Percentiles rank a stretch among this genome's conserved stretches.
Evolutionary conservation across 2,113 vertebrate species (phyloP).

Genomic region (Dasyprocta punctata): DNA sequence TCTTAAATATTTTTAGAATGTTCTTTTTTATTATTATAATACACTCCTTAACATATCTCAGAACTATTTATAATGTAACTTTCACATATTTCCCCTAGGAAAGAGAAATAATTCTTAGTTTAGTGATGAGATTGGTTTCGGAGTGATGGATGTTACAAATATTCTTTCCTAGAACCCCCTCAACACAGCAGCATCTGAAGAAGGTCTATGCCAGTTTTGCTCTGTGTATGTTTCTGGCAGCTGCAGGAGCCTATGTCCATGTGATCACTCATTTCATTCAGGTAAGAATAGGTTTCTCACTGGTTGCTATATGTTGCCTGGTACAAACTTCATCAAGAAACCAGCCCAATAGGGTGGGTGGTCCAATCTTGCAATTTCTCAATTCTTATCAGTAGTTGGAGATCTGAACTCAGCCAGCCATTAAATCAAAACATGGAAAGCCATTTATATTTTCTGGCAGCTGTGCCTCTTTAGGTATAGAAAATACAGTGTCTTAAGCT

Average conservation of each 20-base stretch:
- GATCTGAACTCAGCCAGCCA: not conserved
- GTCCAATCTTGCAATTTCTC: not conserved
- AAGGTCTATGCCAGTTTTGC: constrained; percentile 96
- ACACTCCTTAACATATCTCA: not conserved
- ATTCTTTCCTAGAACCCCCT: constrained; percentile 88
- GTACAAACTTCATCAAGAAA: not conserved
- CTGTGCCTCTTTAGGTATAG: not conserved
- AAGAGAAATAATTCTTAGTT: constrained; percentile 7
- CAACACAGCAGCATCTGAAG: constrained; percentile 97
- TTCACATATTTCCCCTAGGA: not conserved
- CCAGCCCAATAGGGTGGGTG: not conserved
- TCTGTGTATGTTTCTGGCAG: constrained; percentile 94
- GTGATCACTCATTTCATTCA: constrained; percentile 92
- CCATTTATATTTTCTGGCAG: constrained; percentile 45
- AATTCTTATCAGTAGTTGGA: constrained; percentile 7
- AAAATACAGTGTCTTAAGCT: not conserved
- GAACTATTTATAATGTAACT: not conserved
- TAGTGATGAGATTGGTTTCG: not conserved
- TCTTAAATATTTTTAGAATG: constrained; percentile 28
- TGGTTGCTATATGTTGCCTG: not conserved
- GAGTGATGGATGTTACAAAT: not conserved
- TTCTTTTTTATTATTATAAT: not conserved
- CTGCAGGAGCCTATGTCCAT: constrained; percentile 92
- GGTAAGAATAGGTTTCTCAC: constrained; percentile 84
- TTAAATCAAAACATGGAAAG: not conserved